phyloP scores from a whole-genome alignment of 1,140 invertebrate species.

The Sweltsa coloradensis region DNA sequence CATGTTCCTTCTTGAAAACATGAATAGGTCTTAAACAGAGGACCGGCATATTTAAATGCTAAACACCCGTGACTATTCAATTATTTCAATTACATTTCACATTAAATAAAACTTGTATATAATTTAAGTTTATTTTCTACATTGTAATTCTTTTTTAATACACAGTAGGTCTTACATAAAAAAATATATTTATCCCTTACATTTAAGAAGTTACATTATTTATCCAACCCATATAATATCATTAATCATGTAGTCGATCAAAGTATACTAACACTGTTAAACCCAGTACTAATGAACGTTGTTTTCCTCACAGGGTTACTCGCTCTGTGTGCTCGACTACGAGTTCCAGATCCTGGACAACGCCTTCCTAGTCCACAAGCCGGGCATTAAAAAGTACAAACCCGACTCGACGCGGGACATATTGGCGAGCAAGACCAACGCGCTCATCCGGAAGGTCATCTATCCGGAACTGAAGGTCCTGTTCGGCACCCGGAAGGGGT shows the following conservation, averaged over 20 bases:
- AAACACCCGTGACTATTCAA: too few relatives aligned
- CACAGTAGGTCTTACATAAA: neutral
- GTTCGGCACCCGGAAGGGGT: slow-evolving; percentile 66
- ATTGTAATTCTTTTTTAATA: neutral
- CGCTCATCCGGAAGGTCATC: slow-evolving; percentile 67
- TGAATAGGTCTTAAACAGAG: too few relatives aligned
- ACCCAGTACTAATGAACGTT: too few relatives aligned
- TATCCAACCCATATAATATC: neutral
- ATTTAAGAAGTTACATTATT: neutral
- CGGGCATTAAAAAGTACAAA: slow-evolving; percentile 69
- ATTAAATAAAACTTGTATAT: too few relatives aligned
- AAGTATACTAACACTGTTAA: too few relatives aligned
- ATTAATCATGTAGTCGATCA: neutral
- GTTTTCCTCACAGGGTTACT: slow-evolving; percentile 57
- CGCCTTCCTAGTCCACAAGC: slow-evolving; percentile 76
- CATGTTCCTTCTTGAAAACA: too few relatives aligned
- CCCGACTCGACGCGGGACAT: slow-evolving; percentile 61
- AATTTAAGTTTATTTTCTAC: neutral
- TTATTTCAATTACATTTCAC: too few relatives aligned
- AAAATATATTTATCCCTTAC: neutral
- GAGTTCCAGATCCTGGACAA: slow-evolving; percentile 85
- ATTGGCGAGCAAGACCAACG: slow-evolving; percentile 63
- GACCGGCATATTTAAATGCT: too few relatives aligned
- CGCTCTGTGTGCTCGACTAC: slow-evolving; percentile 74
- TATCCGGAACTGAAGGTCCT: slow-evolving; percentile 72